These are phyloP conservation scores for Semnopithecus entellus DNA, from an alignment of 2,113 vertebrate species.

Conservation along the genomic window DNA sequence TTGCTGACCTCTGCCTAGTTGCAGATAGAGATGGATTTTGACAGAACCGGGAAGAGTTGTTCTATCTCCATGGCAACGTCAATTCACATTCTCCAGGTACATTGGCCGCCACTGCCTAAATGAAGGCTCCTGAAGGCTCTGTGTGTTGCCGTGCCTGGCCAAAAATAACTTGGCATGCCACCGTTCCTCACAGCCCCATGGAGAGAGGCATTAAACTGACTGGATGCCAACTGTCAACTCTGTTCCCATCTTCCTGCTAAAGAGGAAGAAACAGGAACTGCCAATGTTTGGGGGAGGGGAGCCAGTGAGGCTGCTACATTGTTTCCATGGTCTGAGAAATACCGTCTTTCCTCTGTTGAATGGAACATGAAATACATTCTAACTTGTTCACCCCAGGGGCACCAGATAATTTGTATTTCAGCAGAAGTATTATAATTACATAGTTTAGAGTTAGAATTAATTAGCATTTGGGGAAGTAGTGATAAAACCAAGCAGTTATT, in stretches of 20 bases:
- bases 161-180: slow-evolving; percentile 84
- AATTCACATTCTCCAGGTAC: slow-evolving; percentile 91
- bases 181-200: not conserved
- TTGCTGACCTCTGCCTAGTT: slow-evolving; percentile 55
- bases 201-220: slow-evolving; percentile 70
- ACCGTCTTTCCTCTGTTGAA: slow-evolving; percentile 74
- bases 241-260: slow-evolving; percentile 56
- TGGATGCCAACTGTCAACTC: slow-evolving; percentile 80
- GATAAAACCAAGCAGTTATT: slow-evolving; percentile 79
- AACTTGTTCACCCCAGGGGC: slow-evolving; percentile 70
- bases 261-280: slow-evolving; percentile 62
- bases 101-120: slow-evolving; percentile 86
- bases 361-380: slow-evolving; percentile 74
- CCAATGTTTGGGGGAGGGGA: slow-evolving; percentile 35
- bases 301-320: not conserved
- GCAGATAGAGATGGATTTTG: slow-evolving; percentile 77
- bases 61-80: slow-evolving; percentile 91
- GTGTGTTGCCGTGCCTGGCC: slow-evolving; percentile 66
- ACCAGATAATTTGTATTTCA: slow-evolving; percentile 82
- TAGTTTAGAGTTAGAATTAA: slow-evolving; percentile 82
- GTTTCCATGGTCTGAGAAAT: slow-evolving; percentile 45
- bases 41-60: slow-evolving; percentile 69
- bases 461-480: slow-evolving; percentile 76
- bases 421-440: slow-evolving; percentile 79
- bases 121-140: slow-evolving; percentile 81